Conservation (phyloP, 2,888 invertebrate species). For the Ophioninae sp. region DNA sequence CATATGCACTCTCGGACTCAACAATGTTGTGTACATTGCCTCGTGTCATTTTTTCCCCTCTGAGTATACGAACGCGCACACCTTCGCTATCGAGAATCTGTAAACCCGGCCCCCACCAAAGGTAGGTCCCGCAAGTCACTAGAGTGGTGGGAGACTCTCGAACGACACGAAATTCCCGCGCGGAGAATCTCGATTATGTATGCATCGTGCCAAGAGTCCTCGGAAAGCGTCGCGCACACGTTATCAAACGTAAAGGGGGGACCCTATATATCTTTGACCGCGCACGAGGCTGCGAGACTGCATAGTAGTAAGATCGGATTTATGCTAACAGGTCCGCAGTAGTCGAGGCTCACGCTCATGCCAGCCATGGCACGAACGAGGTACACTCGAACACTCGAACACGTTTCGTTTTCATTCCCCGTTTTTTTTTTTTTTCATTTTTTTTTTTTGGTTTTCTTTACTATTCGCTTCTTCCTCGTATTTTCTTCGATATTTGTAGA, state of each 20-base stretch:
- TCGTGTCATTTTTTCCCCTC: background rate
- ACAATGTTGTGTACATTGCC: constrained; percentile 9
- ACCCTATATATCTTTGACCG: background rate
- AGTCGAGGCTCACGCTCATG: constrained; percentile 27
- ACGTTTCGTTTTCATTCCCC: too few relatives aligned
- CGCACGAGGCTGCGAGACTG: constrained; percentile 19
- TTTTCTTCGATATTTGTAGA: background rate
- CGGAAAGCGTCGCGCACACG: constrained; percentile 26
- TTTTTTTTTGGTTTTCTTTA: background rate
- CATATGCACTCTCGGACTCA: background rate
- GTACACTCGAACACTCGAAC: constrained; percentile 30
- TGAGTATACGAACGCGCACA: constrained; percentile 9
- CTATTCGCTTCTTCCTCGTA: background rate
- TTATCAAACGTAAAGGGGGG: constrained; percentile 32
- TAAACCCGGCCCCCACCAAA: constrained; percentile 4
- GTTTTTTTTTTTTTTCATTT: background rate
- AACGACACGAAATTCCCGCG: constrained; percentile 8
- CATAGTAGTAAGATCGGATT: constrained; percentile 40
- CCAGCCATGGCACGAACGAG: constrained; percentile 58
- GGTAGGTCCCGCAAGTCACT: background rate
- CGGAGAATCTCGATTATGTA: constrained; percentile 11
- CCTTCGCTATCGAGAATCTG: constrained; percentile 50
- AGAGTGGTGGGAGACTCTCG: constrained; percentile 30
- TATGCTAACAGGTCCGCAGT: constrained; percentile 39
- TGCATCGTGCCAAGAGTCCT: constrained; percentile 34